These are phyloP conservation scores for Plusia festucae DNA, from an alignment of 2,888 invertebrate genomes.

Conservation along the genomic window DNA sequence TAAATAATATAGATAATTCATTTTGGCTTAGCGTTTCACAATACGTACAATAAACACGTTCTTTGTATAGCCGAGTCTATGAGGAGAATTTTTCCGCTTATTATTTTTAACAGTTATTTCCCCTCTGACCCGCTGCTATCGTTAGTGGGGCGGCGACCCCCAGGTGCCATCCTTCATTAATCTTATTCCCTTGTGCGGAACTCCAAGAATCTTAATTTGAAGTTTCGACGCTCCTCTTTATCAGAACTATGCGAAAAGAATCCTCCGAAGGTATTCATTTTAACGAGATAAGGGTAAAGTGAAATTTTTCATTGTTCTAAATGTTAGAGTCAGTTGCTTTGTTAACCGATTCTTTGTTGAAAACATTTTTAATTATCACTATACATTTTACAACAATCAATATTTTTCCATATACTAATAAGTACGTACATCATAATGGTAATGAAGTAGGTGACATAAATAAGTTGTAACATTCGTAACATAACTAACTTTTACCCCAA, in stretches of 20 bases:
- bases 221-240: constrained; percentile 87
- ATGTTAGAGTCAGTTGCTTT: constrained; percentile 42
- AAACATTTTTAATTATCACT: constrained; percentile 4
- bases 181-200: constrained; percentile 84
- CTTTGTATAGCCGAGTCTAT: constrained; percentile 26
- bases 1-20: background rate
- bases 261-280: constrained; percentile 84
- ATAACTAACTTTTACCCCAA: constrained; percentile 31
- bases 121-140: constrained; percentile 74
- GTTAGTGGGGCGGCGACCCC: constrained; percentile 76
- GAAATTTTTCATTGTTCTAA: constrained; percentile 58
- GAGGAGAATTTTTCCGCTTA: constrained; percentile 69
- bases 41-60: constrained; percentile 26
- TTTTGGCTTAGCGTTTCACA: constrained; percentile 12
- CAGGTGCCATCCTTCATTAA: constrained; percentile 88
- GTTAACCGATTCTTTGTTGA: constrained; percentile 25
- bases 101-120: constrained; percentile 80
- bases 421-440: background rate
- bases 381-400: background rate
- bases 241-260: constrained; percentile 88
- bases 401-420: background rate
- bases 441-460: constrained; percentile 2
- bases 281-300: constrained; percentile 74
- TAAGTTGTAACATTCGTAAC: constrained; percentile 12
- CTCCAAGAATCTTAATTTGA: constrained; percentile 89